Evolutionary conservation across 2,797 vertebrate genomes (phyloP), one percentile per base, ranked within the genome.

Genomic region (Muscicapa striata): DNA sequence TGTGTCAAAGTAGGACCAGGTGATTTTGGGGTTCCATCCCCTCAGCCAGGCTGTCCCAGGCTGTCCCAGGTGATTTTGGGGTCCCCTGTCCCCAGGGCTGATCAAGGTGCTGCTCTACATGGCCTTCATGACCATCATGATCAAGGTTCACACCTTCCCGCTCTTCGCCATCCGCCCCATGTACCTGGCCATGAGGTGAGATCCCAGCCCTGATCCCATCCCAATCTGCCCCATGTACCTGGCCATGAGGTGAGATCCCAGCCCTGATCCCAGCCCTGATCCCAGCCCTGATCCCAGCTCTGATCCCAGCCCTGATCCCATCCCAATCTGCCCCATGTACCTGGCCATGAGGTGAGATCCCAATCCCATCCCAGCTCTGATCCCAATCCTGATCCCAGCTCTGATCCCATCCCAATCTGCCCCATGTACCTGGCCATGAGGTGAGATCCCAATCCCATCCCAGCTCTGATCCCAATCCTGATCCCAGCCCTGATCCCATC

Each of bases 71-170:
- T 67, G 64, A 16, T 27, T 2, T 12, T 20, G 45, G 45, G 63
- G n/a, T 34, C 17, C 48, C 45, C 48, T 51, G 15, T 27, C 18
- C 15, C 1, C 96, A 99, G 99, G 99, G 29, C 99, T 99, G 96
- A 98, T 99, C 97, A 99, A 99, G 93, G 99, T 99, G 36, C 98
- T 99, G 30, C 97, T 99, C 46, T 99, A 99, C 96, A 98, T 99
- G 97, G 99, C 99, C n/a, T 99, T 99, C 97, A 99, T 99, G 99
- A 99, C 99, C 74, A 99, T 99, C 96, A 99, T 99, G 99, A 99
- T 99, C 94, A 99, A 99, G 94, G 99, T 99, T 36, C 99, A 99
- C 97, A 99, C 99, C 32, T 99, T 99, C 98, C 99, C 99, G 1
- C 98, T 99, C 83, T 99, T 99, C 15, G 99, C 99, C 94, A 99